phyloP scores from a whole-genome alignment of 2,797 vertebrate species.

The Channallabes apus region DNA sequence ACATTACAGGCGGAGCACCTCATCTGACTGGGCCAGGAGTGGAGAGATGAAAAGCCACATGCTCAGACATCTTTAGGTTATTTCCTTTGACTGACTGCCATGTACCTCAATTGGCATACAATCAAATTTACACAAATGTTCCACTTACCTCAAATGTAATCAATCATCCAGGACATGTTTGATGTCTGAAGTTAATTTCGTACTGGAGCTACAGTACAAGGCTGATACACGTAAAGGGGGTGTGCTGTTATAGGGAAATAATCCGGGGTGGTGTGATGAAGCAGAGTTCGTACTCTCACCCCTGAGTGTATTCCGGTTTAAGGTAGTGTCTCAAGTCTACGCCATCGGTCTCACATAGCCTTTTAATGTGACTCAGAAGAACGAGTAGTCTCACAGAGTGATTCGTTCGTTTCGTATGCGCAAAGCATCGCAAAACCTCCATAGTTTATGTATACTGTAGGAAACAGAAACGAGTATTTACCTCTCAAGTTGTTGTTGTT shows the following conservation, averaged over 20 bases:
- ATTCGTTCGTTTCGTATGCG: too few species aligned
- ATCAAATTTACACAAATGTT: slow-evolving; percentile 11
- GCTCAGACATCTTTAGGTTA: not conserved
- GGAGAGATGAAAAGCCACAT: slow-evolving; percentile 16
- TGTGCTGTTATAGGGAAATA: not conserved
- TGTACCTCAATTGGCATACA: not conserved
- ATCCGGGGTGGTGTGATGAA: not conserved
- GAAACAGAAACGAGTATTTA: too few species aligned
- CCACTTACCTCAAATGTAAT: slow-evolving; percentile 4
- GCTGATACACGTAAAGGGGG: not conserved
- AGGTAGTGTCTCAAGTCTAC: too few species aligned
- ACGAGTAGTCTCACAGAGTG: too few species aligned
- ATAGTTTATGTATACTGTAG: too few species aligned
- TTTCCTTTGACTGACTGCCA: slow-evolving; percentile 11
- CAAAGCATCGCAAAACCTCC: too few species aligned
- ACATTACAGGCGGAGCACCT: slow-evolving; percentile 64
- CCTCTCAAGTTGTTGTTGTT: too few species aligned
- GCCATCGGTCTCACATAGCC: too few species aligned
- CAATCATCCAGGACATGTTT: not conserved
- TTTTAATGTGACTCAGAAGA: too few species aligned
- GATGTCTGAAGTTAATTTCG: not conserved
- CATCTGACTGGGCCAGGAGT: slow-evolving; percentile 48
- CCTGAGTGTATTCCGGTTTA: not conserved
- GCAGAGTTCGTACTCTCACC: not conserved
- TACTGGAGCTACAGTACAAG: not conserved